Evolutionary conservation across 2,888 invertebrate species (phyloP), one percentile per base, ranked within the genome.

Genomic region (Proisotoma minuta): DNA sequence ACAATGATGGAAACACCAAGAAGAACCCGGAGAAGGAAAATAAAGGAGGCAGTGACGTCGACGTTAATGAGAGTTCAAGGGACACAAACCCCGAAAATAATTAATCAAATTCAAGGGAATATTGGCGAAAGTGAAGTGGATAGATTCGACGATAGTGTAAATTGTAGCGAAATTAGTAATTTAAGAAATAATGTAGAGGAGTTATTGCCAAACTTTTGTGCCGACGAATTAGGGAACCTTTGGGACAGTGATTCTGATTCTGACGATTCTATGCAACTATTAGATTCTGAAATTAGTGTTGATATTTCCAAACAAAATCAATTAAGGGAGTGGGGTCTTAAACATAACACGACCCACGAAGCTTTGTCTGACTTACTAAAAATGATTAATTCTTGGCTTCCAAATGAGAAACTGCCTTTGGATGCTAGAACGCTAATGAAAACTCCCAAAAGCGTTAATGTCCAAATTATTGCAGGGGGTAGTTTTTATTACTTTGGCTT

Each of bases 401-500:
- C 47, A 2, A 1, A n/a, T 10, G 26, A 43, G 1, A 24, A 39
- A 18, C 27, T 57, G n/a, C 57, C 57, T 15, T 10, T 12, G 3
- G 57, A 57, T 39, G 27, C 47, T 26, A 43, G 57, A 23, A 57
- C 57, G 5, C 20, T 57, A 43, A 43, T 57, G n/a, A 3, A 26
- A 4, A 57, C 57, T 4, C 47, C 24, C 3, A 57, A 27, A 57
- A 57, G 24, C n/a, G 28, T 43, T 47, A 20, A 12, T 2, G 4
- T 47, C 2, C 4, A 2, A 2, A 15, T 10, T 3, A 24, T 57
- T 15, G 26, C n/a, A 18, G 43, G 23, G 12, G 57, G 57, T 4
- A 12, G 23, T 3, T 57, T 43, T 26, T 40, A 26, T 43, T 47
- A 57, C 27, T 57, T 57, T 57, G 57, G 57, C 22, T n/a, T 57